Evolutionary conservation across 2,113 vertebrate genomes (phyloP).

Genomic region (Dolichotis patagonum): DNA sequence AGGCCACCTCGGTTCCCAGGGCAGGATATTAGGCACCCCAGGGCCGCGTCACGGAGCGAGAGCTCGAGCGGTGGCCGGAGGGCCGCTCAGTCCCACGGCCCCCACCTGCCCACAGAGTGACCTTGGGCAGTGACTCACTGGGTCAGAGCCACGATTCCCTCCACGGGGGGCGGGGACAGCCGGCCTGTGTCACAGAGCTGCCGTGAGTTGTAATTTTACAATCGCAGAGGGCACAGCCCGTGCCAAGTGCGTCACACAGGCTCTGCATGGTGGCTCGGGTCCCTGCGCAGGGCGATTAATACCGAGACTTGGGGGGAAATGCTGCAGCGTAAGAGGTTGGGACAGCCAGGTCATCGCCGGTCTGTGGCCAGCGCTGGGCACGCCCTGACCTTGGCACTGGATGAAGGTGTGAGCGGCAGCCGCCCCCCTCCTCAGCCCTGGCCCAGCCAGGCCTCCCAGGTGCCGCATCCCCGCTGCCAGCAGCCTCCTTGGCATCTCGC

Average conservation of each 20-base stretch:
- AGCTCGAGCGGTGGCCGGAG: background rate
- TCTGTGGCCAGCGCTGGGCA: background rate
- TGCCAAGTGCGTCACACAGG: background rate
- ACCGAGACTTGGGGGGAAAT: background rate
- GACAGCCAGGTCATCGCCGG: background rate
- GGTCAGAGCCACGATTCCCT: background rate
- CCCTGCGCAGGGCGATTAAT: background rate
- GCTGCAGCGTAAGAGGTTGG: background rate
- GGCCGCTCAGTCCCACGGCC: accelerated
- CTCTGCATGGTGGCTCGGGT: background rate
- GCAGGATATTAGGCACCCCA: background rate
- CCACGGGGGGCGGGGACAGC: background rate
- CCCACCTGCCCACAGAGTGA: accelerated
- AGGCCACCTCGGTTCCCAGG: background rate
- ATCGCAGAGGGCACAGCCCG: background rate
- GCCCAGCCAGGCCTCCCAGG: background rate
- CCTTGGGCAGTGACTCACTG: background rate
- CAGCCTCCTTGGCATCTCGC: background rate
- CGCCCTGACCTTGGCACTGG: background rate
- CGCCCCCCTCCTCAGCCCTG: background rate
- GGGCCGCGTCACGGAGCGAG: background rate
- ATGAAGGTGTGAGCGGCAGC: background rate
- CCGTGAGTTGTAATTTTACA: background rate
- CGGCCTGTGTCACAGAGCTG: background rate
- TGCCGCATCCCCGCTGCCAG: background rate